Evolutionary conservation across 2,888 invertebrate genomes (phyloP).

Genomic region (Amphipyra berbera): DNA sequence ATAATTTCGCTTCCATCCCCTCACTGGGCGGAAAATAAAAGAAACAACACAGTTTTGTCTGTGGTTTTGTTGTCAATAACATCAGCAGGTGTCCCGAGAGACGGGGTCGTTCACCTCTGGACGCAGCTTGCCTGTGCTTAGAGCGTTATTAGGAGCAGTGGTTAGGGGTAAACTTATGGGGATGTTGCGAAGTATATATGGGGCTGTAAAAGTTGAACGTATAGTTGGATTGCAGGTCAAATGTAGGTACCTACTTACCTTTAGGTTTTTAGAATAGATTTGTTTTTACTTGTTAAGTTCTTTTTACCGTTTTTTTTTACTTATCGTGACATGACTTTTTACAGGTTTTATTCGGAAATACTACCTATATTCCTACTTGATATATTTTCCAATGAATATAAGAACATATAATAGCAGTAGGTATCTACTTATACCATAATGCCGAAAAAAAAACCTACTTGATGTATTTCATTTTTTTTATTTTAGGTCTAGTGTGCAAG

Average conservation of each 20-base stretch:
- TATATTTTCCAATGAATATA: too few relatives aligned
- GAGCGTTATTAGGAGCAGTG: conserved; percentile 64
- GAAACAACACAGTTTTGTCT: conserved; percentile 74
- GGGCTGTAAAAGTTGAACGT: conserved; percentile 49
- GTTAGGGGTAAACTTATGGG: conserved; percentile 65
- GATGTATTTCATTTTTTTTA: too few relatives aligned
- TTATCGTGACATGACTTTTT: too few relatives aligned
- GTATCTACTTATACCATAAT: too few relatives aligned
- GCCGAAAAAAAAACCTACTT: too few relatives aligned
- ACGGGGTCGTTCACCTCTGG: conserved; percentile 81
- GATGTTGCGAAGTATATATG: conserved; percentile 56
- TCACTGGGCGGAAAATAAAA: conserved; percentile 77
- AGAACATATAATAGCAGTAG: too few relatives aligned
- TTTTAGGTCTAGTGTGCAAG: too few relatives aligned
- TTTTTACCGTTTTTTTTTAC: neutral
- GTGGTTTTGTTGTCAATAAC: conserved; percentile 83
- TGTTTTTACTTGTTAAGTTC: neutral
- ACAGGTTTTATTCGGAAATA: too few relatives aligned
- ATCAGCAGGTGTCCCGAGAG: conserved; percentile 85
- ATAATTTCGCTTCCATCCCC: conserved; percentile 67
- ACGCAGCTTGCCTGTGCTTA: conserved; percentile 67
- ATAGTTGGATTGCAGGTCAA: conserved; percentile 42
- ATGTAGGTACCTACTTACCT: too few relatives aligned
- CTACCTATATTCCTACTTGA: too few relatives aligned
- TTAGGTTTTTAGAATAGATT: conserved; percentile 5